phyloP scores from a whole-genome alignment of 2,113 vertebrate genomes.

The Chionis minor region DNA sequence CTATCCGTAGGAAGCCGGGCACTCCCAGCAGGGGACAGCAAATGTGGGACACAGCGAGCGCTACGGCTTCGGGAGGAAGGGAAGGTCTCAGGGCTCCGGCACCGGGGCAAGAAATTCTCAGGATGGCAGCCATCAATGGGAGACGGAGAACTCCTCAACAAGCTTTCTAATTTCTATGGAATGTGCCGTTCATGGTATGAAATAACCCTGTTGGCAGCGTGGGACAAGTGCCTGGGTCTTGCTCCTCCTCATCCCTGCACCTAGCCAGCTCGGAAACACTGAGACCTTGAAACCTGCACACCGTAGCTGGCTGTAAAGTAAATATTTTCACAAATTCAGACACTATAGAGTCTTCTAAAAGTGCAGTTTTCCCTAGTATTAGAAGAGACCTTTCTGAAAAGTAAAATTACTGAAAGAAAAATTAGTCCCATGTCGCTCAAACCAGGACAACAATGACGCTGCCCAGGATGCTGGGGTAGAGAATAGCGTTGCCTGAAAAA shows the following conservation, averaged over 20 bases:
- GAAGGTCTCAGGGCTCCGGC: neutral
- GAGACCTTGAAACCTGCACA: neutral
- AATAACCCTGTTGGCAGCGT: neutral
- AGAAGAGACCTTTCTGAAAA: no score
- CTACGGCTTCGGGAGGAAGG: neutral
- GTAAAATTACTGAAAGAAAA: no score
- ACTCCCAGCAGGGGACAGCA: neutral
- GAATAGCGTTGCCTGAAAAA: neutral
- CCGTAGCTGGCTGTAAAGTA: neutral
- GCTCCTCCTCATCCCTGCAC: neutral
- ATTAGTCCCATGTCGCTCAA: no score
- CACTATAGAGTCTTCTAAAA: no score
- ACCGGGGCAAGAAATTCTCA: neutral
- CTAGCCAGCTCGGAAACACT: neutral
- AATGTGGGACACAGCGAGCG: neutral
- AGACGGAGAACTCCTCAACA: neutral
- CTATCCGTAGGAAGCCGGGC: neutral
- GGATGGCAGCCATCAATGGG: neutral
- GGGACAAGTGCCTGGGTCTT: neutral
- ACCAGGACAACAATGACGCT: fast-evolving
- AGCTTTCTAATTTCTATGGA: neutral
- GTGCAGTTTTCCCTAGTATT: no score
- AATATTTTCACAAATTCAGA: no score
- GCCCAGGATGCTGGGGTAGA: neutral
- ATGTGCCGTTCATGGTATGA: neutral